phyloP scores from a whole-genome alignment of 2,888 invertebrate species.

The Hypercompe scribonia region DNA sequence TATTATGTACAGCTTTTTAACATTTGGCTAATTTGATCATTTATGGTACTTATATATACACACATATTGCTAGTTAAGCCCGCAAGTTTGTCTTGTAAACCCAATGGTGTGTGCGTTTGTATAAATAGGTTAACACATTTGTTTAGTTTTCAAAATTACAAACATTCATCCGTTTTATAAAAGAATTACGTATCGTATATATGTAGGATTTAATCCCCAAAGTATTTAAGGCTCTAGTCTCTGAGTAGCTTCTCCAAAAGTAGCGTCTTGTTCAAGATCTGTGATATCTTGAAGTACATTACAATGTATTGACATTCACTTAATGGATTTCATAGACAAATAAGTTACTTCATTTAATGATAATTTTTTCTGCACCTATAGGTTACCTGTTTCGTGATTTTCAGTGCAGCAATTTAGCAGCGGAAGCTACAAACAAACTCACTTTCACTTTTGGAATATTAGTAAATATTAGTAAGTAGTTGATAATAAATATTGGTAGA shows the following conservation, averaged over 20 bases:
- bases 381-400: neutral
- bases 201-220: no score
- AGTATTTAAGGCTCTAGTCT: no score
- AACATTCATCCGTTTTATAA: no score
- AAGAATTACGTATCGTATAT: no score
- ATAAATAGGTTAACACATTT: no score
- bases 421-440: neutral
- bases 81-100: neutral
- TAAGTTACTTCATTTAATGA: neutral
- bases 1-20: neutral
- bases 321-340: neutral
- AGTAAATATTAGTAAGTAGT: neutral
- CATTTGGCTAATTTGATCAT: neutral
- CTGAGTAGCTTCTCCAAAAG: neutral
- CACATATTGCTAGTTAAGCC: neutral
- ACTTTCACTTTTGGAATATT: neutral
- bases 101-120: no score
- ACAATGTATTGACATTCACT: no score
- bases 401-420: neutral
- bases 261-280: neutral
- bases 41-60: neutral
- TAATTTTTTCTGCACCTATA: neutral
- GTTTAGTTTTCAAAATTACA: no score
- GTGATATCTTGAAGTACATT: no score
- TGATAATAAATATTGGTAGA: neutral